Evolutionary conservation across 1,140 invertebrate species (phyloP), one percentile per base, ranked within the genome.

Genomic region (Choristoneura fumiferana): DNA sequence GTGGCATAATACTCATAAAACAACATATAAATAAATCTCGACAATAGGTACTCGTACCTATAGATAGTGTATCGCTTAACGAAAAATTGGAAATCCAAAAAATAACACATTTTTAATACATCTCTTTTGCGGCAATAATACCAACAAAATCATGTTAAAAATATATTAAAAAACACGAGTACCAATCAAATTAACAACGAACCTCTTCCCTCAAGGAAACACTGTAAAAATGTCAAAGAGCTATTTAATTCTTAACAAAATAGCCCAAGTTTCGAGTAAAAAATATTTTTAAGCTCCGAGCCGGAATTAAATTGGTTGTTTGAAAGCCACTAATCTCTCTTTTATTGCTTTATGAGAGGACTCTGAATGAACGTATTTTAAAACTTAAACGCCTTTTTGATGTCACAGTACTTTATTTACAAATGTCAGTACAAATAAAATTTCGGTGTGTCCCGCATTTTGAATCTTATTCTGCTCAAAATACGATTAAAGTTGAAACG

Each of bases 341-440:
- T 49, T 49, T 49, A 49, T 49, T 49, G 43, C 43, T 49, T 49
- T 49, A 49, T 49, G 43, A 49, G 43, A 4, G 17, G 15, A 17
- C 40, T n/a, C 5, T 12, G 17, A 29, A 29, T 29, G 43, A 22
- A 17, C n/a, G 43, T 49, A 49, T 49, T 49, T 49, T 49, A 49
- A 49, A 49, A 49, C 43, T 49, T 49, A 49, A 49, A 49, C 43
- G 43, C 43, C 43, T 49, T 49, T 49, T 49, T 49, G 43, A 49
- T 49, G 43, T 49, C 43, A 49, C 43, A 22, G 43, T 49, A 22
- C 18, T 49, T 22, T 12, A 49, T 49, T 49, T 49, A 49, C 43
- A 13, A 49, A 49, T 29, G 43, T 49, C 43, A 49, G 43, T 49
- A 49, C 43, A 49, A 49, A 49, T 22, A 29, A 49, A 49, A 49